phyloP scores from a whole-genome alignment of 2,797 vertebrate species.

The Avahi laniger region DNA sequence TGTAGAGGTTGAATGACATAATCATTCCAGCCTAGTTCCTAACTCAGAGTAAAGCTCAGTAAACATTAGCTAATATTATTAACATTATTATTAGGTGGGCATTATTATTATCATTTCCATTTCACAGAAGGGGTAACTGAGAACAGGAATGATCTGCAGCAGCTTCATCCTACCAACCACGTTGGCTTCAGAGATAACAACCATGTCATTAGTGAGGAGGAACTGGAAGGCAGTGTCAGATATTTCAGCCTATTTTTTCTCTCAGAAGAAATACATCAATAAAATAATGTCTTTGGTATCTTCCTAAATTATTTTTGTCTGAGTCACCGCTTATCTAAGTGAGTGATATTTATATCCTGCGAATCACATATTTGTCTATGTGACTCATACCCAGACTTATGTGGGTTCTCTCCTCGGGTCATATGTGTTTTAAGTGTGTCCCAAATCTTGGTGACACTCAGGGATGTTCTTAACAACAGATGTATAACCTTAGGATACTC shows the following conservation, averaged over 20 bases:
- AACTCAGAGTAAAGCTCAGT: background rate
- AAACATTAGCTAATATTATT: background rate
- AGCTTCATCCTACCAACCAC: background rate
- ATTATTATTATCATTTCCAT: background rate
- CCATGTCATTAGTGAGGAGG: background rate
- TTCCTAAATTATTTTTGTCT: conserved; percentile 18
- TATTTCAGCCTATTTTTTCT: background rate
- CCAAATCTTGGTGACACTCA: background rate
- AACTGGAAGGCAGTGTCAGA: background rate
- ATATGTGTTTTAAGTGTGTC: background rate
- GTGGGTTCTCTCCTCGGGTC: background rate
- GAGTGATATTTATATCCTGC: background rate
- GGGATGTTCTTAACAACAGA: background rate
- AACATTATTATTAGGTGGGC: background rate
- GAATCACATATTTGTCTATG: background rate
- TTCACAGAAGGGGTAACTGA: background rate
- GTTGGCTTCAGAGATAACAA: background rate
- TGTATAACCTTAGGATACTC: background rate
- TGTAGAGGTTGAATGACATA: background rate
- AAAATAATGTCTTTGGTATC: background rate
- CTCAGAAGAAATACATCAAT: background rate
- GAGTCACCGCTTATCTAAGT: background rate
- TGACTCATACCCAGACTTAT: background rate
- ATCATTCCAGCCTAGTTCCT: background rate
- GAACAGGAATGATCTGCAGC: background rate